Percentiles rank a stretch among this genome's conserved stretches.
phyloP scores from a whole-genome alignment of 2,888 invertebrate species.

The Tricholauxania praeusta region DNA sequence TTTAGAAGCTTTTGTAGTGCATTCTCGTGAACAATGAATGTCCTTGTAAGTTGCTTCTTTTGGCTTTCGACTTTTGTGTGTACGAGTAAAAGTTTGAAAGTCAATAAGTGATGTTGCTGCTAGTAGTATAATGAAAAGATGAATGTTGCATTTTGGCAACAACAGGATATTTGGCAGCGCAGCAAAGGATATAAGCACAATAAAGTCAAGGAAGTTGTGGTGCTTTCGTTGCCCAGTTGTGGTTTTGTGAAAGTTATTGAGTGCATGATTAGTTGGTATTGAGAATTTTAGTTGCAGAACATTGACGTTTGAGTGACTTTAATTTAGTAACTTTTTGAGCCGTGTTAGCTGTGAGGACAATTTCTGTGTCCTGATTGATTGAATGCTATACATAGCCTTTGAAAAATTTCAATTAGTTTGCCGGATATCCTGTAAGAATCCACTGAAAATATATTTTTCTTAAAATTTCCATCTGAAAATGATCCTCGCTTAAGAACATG shows the following conservation, averaged over 20 bases:
- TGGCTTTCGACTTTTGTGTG: background rate
- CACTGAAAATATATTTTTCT: too few relatives aligned
- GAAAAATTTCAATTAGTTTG: too few relatives aligned
- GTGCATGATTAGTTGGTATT: slow-evolving; percentile 5
- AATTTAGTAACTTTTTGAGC: background rate
- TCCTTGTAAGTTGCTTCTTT: background rate
- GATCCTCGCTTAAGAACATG: too few relatives aligned
- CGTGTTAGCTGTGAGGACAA: background rate
- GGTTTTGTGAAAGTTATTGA: background rate
- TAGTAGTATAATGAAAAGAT: slow-evolving; percentile 9
- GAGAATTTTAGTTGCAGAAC: too few relatives aligned
- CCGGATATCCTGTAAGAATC: too few relatives aligned
- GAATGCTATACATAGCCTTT: too few relatives aligned
- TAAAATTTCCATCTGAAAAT: too few relatives aligned
- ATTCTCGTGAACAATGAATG: background rate
- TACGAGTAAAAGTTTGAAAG: background rate
- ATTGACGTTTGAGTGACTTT: background rate
- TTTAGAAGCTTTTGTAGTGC: slow-evolving; percentile 12
- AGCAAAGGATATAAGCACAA: background rate
- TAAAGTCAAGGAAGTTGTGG: background rate
- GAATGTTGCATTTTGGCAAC: slow-evolving; percentile 5
- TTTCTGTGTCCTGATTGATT: too few relatives aligned
- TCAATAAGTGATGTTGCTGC: slow-evolving; percentile 27
- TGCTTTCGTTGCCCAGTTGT: background rate
- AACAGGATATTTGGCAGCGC: background rate